Evolutionary conservation across 1,140 invertebrate species (phyloP).

Genomic region (Meloidogyne floridensis): DNA sequence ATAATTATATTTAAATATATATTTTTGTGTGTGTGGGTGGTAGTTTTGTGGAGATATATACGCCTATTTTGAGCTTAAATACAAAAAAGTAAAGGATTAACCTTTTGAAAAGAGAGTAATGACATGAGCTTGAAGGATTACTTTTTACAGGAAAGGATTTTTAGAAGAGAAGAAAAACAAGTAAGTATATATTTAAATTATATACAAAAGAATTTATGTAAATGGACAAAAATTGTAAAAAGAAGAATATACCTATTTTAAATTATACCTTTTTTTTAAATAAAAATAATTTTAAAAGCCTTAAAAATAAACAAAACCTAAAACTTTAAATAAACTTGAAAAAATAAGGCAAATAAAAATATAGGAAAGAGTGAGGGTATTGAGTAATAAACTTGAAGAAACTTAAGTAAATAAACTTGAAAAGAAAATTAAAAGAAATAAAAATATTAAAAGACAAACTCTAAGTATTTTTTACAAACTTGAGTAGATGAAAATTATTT

Average conservation of each 20-base stretch:
- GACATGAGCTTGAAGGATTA: not conserved
- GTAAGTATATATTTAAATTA: not conserved
- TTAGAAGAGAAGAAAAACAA: not conserved
- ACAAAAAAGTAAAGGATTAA: not conserved
- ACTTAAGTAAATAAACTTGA: conserved; percentile 12
- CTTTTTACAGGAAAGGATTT: not conserved
- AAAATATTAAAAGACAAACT: not conserved
- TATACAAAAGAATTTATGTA: not conserved
- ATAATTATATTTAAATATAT: not conserved
- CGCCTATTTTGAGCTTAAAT: not conserved
- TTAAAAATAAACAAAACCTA: not conserved
- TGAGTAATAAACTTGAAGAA: not conserved
- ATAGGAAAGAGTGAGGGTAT: too few species aligned
- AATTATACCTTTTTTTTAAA: too few species aligned
- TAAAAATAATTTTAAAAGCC: too few species aligned
- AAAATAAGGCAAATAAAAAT: not conserved
- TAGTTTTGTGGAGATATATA: not conserved
- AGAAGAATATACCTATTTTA: not conserved
- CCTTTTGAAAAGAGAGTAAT: not conserved
- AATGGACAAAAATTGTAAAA: not conserved
- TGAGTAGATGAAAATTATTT: too few species aligned
- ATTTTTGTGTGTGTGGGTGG: not conserved
- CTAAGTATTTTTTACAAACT: too few species aligned
- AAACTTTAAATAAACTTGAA: conserved; percentile 2
- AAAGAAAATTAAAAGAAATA: not conserved